Percentiles rank a stretch among this genome's conserved stretches.
Conservation (phyloP, 1,140 invertebrate genomes). For the Sweltsa coloradensis region DNA sequence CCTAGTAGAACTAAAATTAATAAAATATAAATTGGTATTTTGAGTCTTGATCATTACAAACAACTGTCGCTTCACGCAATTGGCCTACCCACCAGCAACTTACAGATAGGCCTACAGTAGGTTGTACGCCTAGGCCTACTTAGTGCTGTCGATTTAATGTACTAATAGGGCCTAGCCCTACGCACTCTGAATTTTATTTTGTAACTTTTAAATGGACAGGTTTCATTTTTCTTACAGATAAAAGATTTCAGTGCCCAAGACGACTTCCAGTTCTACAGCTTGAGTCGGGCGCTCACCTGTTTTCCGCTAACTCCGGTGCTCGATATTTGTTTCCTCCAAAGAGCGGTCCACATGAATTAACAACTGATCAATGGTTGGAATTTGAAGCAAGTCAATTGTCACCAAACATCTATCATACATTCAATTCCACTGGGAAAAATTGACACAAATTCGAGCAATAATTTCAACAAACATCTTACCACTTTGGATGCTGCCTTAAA, state of each 20-base stretch:
- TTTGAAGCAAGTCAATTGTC: slow-evolving; percentile 58
- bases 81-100: neutral
- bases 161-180: no score
- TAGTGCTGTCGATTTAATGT: neutral
- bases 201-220: neutral
- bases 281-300: slow-evolving; percentile 15
- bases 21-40: no score
- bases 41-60: neutral
- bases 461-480: no score
- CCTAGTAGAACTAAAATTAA: no score
- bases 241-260: slow-evolving; percentile 11
- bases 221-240: slow-evolving; percentile 14
- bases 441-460: no score
- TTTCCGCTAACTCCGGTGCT: slow-evolving; percentile 19
- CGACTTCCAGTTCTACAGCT: slow-evolving; percentile 18
- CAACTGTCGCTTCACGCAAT: neutral
- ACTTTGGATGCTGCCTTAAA: no score
- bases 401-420: slow-evolving; percentile 35
- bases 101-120: neutral
- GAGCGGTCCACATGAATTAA: neutral
- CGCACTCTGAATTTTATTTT: no score
- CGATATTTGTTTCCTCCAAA: slow-evolving; percentile 15
- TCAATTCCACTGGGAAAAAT: slow-evolving; percentile 31
- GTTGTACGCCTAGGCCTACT: neutral
- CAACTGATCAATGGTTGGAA: slow-evolving; percentile 33